Conservation (phyloP, 2,113 vertebrate genomes). For the Brachypodius melanocephalos region DNA sequence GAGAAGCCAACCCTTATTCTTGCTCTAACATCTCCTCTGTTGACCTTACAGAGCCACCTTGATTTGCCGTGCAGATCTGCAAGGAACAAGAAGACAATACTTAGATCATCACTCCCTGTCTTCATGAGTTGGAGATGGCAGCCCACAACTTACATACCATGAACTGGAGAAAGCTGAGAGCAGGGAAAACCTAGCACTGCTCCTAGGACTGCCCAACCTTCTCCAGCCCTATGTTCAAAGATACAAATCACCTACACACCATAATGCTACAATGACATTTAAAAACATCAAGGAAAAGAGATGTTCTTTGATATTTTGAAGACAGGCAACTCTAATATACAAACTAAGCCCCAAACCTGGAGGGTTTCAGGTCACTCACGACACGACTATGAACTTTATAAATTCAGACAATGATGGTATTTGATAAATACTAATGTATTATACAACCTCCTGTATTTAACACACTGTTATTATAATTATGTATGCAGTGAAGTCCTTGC, state of each 20-base stretch:
- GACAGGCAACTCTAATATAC: not conserved
- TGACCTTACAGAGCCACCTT: rapidly evolving
- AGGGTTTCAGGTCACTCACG: not conserved
- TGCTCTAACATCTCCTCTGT: not conserved
- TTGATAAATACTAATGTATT: not conserved
- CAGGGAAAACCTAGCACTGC: not conserved
- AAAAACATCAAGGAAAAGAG: not conserved
- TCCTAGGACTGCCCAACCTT: not conserved
- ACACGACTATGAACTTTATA: not conserved
- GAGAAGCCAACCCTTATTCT: not conserved
- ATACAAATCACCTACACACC: not conserved
- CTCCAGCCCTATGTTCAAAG: not conserved
- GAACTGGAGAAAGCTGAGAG: not conserved
- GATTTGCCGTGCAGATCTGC: not conserved
- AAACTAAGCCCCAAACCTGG: not conserved
- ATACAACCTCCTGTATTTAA: not conserved
- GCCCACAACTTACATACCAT: not conserved
- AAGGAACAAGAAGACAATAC: not conserved
- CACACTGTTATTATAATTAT: not conserved
- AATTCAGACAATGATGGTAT: not conserved
- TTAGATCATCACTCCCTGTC: rapidly evolving
- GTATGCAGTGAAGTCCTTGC: not conserved
- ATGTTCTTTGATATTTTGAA: not conserved
- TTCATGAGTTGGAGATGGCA: not conserved
- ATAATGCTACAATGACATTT: not conserved